A percentile compares a stretch with the other conserved stretches of the same genome.
Conservation (phyloP, 2,113 vertebrate species). For the Dasyprocta punctata region DNA sequence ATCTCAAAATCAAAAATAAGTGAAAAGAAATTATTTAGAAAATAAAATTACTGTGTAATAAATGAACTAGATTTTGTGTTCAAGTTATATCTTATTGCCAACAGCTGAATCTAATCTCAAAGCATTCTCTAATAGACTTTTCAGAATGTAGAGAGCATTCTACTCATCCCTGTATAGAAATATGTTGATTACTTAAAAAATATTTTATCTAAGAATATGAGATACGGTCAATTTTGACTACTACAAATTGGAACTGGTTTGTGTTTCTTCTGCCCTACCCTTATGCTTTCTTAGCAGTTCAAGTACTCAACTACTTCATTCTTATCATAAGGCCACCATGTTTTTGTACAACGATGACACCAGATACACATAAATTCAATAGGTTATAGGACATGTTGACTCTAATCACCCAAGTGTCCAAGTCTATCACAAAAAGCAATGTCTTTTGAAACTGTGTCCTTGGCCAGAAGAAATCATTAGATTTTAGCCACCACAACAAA, state of each 20-base stretch:
- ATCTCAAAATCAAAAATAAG: neutral
- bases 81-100: neutral
- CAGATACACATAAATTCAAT: neutral
- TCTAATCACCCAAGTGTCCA: neutral
- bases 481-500: neutral
- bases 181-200: neutral
- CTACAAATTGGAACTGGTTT: neutral
- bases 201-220: neutral
- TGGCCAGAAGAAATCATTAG: neutral
- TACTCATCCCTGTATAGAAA: neutral
- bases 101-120: neutral
- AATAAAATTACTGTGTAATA: neutral
- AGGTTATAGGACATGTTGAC: neutral
- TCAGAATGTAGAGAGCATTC: neutral
- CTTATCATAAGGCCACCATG: neutral
- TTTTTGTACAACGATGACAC: neutral
- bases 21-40: neutral
- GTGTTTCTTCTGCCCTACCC: neutral
- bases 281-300: neutral
- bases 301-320: neutral
- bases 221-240: neutral
- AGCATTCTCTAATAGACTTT: neutral
- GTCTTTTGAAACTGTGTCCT: neutral
- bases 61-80: neutral
- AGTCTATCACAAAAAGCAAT: neutral